Evolutionary conservation across 2,797 vertebrate species (phyloP).

Genomic region (Myotis vivesi): DNA sequence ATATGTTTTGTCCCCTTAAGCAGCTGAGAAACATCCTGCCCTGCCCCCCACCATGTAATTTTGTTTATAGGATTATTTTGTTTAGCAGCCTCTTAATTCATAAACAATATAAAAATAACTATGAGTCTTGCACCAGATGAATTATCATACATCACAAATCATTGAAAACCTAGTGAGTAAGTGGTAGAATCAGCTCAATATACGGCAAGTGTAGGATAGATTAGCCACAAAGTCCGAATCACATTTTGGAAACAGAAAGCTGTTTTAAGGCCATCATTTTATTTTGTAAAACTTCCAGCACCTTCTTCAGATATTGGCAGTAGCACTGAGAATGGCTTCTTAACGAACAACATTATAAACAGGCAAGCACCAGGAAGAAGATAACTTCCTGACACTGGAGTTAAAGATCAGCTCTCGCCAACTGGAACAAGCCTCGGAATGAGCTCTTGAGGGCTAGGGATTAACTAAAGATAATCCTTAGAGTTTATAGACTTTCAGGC

Average conservation of each 20-base stretch:
- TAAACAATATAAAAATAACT: slow-evolving; percentile 63
- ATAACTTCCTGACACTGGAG: not conserved
- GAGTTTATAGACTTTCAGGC: not conserved
- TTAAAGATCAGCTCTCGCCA: not conserved
- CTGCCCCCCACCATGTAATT: slow-evolving; percentile 19
- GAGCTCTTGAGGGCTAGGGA: not conserved
- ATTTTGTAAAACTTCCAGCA: slow-evolving; percentile 3
- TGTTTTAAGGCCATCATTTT: not conserved
- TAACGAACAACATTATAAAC: not conserved
- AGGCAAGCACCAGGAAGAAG: not conserved
- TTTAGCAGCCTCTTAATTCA: slow-evolving; percentile 60
- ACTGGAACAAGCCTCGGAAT: not conserved
- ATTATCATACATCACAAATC: not conserved
- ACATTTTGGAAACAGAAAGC: not conserved
- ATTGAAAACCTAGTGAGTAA: slow-evolving; percentile 36
- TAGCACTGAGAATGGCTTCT: not conserved
- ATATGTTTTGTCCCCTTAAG: slow-evolving; percentile 14
- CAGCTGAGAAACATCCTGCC: not conserved
- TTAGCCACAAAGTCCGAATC: not conserved
- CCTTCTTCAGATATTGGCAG: not conserved
- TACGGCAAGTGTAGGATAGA: not conserved
- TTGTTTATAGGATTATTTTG: slow-evolving; percentile 60
- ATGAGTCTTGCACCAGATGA: slow-evolving; percentile 39
- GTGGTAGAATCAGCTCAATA: not conserved
- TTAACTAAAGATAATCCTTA: not conserved